phyloP scores from a whole-genome alignment of 2,797 vertebrate genomes.

The Lacerta bilineata region DNA sequence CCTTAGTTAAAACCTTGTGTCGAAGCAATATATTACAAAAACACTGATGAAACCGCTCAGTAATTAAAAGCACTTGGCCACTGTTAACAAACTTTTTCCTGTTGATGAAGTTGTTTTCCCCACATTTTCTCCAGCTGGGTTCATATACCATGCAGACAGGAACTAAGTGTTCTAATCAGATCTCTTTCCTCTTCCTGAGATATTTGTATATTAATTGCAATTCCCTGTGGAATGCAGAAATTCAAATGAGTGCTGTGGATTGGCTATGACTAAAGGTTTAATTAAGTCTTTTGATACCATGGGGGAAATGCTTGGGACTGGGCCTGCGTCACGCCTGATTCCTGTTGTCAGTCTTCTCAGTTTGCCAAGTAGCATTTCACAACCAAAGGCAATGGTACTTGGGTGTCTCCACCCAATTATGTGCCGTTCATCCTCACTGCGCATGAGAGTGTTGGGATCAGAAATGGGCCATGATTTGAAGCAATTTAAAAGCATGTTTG shows the following conservation, averaged over 20 bases:
- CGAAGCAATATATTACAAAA: not conserved
- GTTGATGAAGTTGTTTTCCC: not conserved
- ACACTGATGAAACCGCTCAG: not conserved
- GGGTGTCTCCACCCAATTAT: not conserved
- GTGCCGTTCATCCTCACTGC: not conserved
- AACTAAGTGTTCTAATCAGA: slow-evolving; percentile 21
- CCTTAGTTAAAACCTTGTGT: not conserved
- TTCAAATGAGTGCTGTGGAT: not conserved
- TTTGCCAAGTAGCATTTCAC: not conserved
- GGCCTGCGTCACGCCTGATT: not conserved
- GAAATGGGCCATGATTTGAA: not conserved
- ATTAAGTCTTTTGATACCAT: slow-evolving; percentile 8
- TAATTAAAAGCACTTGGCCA: not conserved
- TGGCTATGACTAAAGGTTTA: slow-evolving; percentile 12
- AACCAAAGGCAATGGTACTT: not conserved
- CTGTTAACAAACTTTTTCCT: not conserved
- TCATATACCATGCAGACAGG: slow-evolving; percentile 8
- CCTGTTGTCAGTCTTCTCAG: not conserved
- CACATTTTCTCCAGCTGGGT: not conserved
- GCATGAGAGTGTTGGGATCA: not conserved
- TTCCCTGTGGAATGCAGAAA: not conserved
- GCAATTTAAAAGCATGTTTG: not conserved
- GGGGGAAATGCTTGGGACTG: not conserved
- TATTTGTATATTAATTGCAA: slow-evolving; percentile 21
- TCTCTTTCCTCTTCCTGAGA: slow-evolving; percentile 20